Evolutionary conservation across 2,888 invertebrate genomes (phyloP).

Genomic region (Oligia fasciuncula): DNA sequence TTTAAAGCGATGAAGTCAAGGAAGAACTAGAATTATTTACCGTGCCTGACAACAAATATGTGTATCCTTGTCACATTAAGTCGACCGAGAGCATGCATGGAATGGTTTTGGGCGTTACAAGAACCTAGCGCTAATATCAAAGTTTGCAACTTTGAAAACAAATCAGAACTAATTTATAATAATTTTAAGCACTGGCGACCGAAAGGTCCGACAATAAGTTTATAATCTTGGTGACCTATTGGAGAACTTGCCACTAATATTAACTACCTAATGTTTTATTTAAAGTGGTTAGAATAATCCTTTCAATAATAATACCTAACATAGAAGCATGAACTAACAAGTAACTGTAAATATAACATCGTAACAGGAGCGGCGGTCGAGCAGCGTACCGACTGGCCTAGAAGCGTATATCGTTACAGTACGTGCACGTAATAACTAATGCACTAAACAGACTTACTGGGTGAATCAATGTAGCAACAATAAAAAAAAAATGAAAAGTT

Average conservation of each 20-base stretch:
- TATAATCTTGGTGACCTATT: neutral
- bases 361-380: conserved; percentile 85
- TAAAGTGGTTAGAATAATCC: neutral
- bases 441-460: conserved; percentile 65
- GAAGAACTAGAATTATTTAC: neutral
- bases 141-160: neutral
- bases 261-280: neutral
- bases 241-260: conserved; percentile 15
- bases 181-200: neutral
- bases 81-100: neutral
- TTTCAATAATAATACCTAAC: conserved; percentile 26
- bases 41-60: neutral
- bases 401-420: conserved; percentile 87
- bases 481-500: neutral
- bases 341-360: conserved; percentile 72
- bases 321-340: conserved; percentile 64
- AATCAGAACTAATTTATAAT: neutral
- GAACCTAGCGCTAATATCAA: neutral
- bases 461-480: conserved; percentile 64
- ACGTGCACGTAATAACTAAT: conserved; percentile 84
- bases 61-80: neutral
- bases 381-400: conserved; percentile 81
- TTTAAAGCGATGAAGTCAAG: neutral
- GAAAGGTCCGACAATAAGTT: neutral
- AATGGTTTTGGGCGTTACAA: neutral